These are phyloP conservation scores for Eublepharis macularius DNA, from an alignment of 2,113 vertebrate species.

Conservation along the genomic window DNA sequence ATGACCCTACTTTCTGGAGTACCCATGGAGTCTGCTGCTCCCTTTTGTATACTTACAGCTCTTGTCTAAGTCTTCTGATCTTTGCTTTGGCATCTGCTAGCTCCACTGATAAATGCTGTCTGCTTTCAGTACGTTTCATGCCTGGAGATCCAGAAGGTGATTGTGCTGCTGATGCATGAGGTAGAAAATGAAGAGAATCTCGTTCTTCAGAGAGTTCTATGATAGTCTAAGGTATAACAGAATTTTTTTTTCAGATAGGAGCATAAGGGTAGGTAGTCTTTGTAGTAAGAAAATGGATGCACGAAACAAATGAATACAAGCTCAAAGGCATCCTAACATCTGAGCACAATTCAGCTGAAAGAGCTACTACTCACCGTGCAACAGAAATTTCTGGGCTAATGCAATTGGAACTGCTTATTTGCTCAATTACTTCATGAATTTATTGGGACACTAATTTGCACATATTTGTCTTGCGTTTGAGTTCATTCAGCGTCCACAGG, in stretches of 20 bases:
- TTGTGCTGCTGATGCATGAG: conserved; percentile 79
- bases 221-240: conserved; percentile 80
- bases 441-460: background rate
- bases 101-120: conserved; percentile 96
- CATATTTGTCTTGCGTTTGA: background rate
- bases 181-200: conserved; percentile 89
- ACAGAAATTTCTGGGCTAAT: background rate
- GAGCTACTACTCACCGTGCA: background rate
- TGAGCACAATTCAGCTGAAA: background rate
- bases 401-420: background rate
- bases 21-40: background rate
- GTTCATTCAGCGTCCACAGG: background rate
- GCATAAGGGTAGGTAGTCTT: background rate
- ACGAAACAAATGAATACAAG: fast-evolving
- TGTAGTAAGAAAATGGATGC: background rate
- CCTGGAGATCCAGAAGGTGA: conserved; percentile 91
- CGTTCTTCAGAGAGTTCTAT: conserved; percentile 94
- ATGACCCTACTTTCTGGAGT: background rate
- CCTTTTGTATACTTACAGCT: conserved; percentile 86
- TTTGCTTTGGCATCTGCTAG: conserved; percentile 96
- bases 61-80: conserved; percentile 93
- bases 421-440: background rate
- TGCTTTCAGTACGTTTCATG: conserved; percentile 94
- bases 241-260: background rate
- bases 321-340: background rate